A percentile compares a stretch with the other conserved stretches of the same genome.
Evolutionary conservation across 2,113 vertebrate species (phyloP).

Genomic region (Cebidichthys violaceus): DNA sequence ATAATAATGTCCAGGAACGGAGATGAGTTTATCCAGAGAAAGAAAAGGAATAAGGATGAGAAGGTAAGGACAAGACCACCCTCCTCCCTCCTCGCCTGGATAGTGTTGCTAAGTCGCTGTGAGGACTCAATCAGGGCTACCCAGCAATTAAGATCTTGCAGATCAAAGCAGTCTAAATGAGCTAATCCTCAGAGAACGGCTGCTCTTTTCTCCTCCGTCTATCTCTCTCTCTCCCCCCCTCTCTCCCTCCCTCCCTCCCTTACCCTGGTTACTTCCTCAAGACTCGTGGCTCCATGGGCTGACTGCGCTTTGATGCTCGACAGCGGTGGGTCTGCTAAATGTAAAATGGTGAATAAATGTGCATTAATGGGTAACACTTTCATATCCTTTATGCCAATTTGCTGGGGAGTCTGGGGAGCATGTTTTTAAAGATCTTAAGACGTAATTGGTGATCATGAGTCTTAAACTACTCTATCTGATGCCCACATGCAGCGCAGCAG

Average conservation of each 20-base stretch:
- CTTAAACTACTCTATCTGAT: constrained; percentile 30
- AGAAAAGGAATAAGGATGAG: constrained; percentile 9
- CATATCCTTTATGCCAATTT: constrained; percentile 71
- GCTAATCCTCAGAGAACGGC: constrained; percentile 71
- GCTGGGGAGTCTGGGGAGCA: constrained; percentile 41
- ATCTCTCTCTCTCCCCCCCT: constrained; percentile 5
- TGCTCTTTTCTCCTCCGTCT: constrained; percentile 48
- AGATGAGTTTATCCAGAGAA: constrained; percentile 14
- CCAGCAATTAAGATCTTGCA: constrained; percentile 76
- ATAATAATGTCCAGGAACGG: constrained; percentile 1
- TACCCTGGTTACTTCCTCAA: constrained; percentile 67
- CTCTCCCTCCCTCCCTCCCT: constrained; percentile 30
- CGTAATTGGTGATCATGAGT: constrained; percentile 59
- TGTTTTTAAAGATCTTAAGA: constrained; percentile 60
- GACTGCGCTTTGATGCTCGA: constrained; percentile 68
- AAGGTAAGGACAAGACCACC: constrained; percentile 38
- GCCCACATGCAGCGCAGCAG: constrained; percentile 32
- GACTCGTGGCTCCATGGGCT: constrained; percentile 58
- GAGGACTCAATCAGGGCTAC: constrained; percentile 68
- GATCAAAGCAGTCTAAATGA: constrained; percentile 78
- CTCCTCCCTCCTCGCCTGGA: constrained; percentile 33
- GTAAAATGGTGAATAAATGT: constrained; percentile 73
- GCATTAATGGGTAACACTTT: constrained; percentile 73
- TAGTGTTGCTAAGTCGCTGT: constrained; percentile 54
- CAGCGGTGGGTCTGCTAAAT: constrained; percentile 68